phyloP scores from a whole-genome alignment of 2,888 invertebrate species.

The Cylindroiulus punctatus region DNA sequence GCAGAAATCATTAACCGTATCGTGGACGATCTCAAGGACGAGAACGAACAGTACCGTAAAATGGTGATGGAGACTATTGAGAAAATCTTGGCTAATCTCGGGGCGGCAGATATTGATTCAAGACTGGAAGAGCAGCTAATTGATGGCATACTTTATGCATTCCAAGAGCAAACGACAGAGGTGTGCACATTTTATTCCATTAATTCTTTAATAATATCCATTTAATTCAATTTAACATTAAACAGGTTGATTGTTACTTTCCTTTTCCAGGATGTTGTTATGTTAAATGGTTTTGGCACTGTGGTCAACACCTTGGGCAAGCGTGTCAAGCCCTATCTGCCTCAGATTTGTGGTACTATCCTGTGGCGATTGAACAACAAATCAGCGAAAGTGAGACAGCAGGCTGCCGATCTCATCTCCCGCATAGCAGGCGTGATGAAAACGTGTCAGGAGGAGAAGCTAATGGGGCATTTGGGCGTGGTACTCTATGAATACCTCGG shows the following conservation, averaged over 20 bases:
- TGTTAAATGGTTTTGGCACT: slow-evolving; percentile 99
- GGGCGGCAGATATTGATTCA: slow-evolving; percentile 98
- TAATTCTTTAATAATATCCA: slow-evolving; percentile 42
- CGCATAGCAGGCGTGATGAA: slow-evolving; percentile 99
- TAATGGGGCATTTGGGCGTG: slow-evolving; percentile 99
- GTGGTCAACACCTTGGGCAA: slow-evolving; percentile 98
- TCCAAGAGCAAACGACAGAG: slow-evolving; percentile 99
- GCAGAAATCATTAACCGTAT: slow-evolving; percentile 98
- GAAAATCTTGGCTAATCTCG: slow-evolving; percentile 96
- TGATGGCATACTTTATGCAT: slow-evolving; percentile 98
- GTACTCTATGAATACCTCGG: slow-evolving; percentile 99
- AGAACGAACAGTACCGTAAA: slow-evolving; percentile 99
- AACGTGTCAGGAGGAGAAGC: slow-evolving; percentile 96
- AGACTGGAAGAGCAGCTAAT: slow-evolving; percentile 98
- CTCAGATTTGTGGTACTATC: slow-evolving; percentile 99
- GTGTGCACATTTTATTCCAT: slow-evolving; percentile 66
- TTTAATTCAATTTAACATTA: no score
- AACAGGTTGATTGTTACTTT: slow-evolving; percentile 48
- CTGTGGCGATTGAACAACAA: slow-evolving; percentile 99
- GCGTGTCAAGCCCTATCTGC: slow-evolving; percentile 96
- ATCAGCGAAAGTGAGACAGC: slow-evolving; percentile 97
- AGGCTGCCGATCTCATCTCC: slow-evolving; percentile 98
- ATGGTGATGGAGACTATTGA: slow-evolving; percentile 99
- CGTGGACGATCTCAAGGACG: slow-evolving; percentile 99
- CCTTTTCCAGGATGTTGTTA: slow-evolving; percentile 86